These are phyloP conservation scores for Epinotia nisella DNA, from an alignment of 2,888 invertebrate genomes.

Conservation along the genomic window DNA sequence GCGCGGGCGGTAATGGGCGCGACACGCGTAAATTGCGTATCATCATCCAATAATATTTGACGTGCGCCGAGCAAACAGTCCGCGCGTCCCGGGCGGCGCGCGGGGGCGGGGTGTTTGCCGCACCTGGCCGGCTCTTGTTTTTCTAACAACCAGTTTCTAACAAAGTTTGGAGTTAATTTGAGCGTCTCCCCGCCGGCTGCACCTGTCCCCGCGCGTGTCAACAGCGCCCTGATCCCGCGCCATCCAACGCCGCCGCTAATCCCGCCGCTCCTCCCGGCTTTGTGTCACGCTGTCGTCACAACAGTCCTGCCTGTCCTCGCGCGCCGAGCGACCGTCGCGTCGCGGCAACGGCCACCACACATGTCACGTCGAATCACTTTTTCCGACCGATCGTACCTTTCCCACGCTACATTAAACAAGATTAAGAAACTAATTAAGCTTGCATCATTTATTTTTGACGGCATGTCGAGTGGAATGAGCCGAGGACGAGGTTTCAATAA, in stretches of 20 bases:
- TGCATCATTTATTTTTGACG: constrained; percentile 37
- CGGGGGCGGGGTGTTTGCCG: constrained; percentile 42
- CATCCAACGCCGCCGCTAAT: constrained; percentile 8
- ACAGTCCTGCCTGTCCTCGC: not conserved
- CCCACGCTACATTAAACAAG: constrained; percentile 43
- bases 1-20: constrained; percentile 39
- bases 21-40: constrained; percentile 70
- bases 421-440: constrained; percentile 43
- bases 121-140: constrained; percentile 65
- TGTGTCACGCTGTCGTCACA: constrained; percentile 25
- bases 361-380: constrained; percentile 14
- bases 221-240: not conserved
- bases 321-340: not conserved
- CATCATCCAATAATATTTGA: constrained; percentile 75
- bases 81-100: constrained; percentile 42
- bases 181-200: constrained; percentile 17
- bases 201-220: constrained; percentile 28
- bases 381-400: constrained; percentile 28
- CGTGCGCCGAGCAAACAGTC: constrained; percentile 46
- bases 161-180: constrained; percentile 67
- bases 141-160: constrained; percentile 66
- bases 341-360: not conserved
- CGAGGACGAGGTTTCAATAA: constrained; percentile 36
- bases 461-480: constrained; percentile 28
- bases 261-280: constrained; percentile 12